A percentile compares a stretch with the other conserved stretches of the same genome.
Evolutionary conservation across 2,888 invertebrate genomes (phyloP).

Genomic region (Didymodactylos carnosus): DNA sequence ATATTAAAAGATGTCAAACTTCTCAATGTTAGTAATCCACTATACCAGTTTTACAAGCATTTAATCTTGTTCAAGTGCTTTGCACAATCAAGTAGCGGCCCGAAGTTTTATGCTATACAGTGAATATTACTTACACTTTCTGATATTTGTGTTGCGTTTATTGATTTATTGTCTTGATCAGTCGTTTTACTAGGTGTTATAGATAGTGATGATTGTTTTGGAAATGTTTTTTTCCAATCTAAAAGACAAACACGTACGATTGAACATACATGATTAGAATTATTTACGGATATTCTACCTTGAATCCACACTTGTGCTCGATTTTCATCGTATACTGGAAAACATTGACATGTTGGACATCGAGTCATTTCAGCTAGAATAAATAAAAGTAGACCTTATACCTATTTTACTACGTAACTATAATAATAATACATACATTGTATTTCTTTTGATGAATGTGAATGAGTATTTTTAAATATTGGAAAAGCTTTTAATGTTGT

Average conservation of each 20-base stretch:
- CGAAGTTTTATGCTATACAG: no score
- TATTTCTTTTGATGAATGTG: neutral
- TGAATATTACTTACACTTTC: no score
- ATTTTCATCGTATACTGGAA: neutral
- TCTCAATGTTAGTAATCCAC: no score
- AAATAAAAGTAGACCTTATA: neutral
- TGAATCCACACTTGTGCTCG: neutral
- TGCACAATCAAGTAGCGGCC: no score
- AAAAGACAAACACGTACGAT: neutral
- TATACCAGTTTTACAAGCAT: neutral
- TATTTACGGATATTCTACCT: neutral
- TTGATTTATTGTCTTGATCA: no score
- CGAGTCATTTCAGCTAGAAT: neutral
- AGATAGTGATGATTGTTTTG: no score
- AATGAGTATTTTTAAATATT: neutral
- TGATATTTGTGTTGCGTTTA: no score
- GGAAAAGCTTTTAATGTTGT: neutral
- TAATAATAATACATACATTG: neutral
- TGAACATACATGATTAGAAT: neutral
- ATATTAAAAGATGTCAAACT: neutral
- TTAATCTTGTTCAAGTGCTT: no score
- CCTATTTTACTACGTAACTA: no score
- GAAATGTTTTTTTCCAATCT: slow-evolving; percentile 1
- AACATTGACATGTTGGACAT: neutral
- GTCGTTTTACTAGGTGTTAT: no score